Evolutionary conservation across 37 sponge, comb jelly and placozoan genomes (phyloP).

Genomic region (Oscarella lobularis): DNA sequence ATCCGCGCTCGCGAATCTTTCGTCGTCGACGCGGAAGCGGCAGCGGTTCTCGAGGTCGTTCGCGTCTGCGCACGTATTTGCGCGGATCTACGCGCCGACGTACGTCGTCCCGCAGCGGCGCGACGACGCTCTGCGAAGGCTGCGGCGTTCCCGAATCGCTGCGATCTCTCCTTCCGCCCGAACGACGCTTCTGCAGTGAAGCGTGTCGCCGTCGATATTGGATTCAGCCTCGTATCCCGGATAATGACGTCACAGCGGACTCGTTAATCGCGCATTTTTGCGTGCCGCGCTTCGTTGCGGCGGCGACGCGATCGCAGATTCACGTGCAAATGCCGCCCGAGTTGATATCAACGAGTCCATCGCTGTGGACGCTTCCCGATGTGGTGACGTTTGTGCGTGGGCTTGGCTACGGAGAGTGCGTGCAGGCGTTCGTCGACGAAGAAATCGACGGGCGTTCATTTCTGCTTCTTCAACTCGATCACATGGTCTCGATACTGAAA

Average conservation of each 20-base stretch:
- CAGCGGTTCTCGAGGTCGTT: background rate
- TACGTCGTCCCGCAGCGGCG: background rate
- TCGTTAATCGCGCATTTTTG: background rate
- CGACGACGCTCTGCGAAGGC: background rate
- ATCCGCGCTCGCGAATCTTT: background rate
- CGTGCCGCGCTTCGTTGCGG: too few relatives aligned
- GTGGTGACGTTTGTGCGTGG: background rate
- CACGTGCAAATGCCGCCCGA: background rate
- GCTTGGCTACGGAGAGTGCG: background rate
- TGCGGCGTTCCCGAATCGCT: background rate
- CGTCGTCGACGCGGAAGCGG: background rate
- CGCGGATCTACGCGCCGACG: background rate
- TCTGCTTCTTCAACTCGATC: background rate
- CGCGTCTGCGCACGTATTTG: background rate
- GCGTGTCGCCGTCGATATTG: too few relatives aligned
- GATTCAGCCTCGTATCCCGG: background rate
- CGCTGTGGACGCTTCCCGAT: background rate
- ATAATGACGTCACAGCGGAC: background rate
- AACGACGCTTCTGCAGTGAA: too few relatives aligned
- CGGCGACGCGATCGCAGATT: background rate
- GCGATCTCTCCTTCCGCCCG: background rate
- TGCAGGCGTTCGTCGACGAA: conserved; percentile 1
- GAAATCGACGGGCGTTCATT: background rate
- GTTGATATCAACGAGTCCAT: background rate
- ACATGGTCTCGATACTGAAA: background rate